These are phyloP conservation scores for Xiphorhynchus elegans DNA, from an alignment of 2,113 vertebrate species.

Conservation along the genomic window DNA sequence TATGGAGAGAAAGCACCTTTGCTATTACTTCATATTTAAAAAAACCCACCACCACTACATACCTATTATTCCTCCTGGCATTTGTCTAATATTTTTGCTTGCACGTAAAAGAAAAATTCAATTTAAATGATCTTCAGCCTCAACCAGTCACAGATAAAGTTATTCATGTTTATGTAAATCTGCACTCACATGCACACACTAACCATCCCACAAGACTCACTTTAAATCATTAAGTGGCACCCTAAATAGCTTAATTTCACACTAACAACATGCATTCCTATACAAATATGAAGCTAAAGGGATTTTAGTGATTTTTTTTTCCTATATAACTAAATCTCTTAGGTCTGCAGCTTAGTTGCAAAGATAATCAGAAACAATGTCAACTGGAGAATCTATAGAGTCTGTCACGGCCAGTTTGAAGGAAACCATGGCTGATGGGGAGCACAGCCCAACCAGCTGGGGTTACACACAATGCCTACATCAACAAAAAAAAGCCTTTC, in stretches of 20 bases:
- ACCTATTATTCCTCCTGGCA: not conserved
- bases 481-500: not conserved
- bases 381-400: not conserved
- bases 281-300: not conserved
- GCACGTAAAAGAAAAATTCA: not conserved
- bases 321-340: not conserved
- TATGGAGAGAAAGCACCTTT: not conserved
- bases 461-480: not conserved
- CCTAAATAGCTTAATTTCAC: not conserved
- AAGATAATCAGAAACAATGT: constrained; percentile 19
- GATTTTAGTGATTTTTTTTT: not conserved
- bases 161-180: not conserved
- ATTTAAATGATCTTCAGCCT: not conserved
- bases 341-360: constrained; percentile 23
- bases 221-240: not conserved
- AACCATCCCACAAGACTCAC: not conserved
- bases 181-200: not conserved
- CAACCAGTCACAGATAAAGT: not conserved
- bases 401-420: constrained; percentile 34
- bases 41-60: not conserved
- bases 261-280: not conserved
- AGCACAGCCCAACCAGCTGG: not conserved
- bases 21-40: not conserved
- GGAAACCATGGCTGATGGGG: constrained; percentile 13
- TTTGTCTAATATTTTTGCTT: not conserved